Evolutionary conservation across 2,113 vertebrate species (phyloP).

Genomic region (Ammodytes dubius): DNA sequence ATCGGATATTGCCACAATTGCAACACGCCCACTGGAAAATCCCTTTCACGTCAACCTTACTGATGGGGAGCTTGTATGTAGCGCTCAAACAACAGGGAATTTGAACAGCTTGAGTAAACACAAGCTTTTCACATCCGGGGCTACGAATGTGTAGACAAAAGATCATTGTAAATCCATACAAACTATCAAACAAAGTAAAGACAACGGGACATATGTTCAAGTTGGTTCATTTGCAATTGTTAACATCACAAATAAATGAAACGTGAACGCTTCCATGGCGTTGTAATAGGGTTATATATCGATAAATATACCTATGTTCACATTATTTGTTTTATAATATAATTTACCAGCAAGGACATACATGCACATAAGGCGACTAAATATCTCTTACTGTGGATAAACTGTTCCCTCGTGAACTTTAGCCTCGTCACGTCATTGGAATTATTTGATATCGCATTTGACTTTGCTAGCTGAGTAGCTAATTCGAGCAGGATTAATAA

Average conservation of each 20-base stretch:
- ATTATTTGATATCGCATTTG: neutral
- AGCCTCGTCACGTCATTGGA: constrained; percentile 2
- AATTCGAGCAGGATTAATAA: constrained; percentile 9
- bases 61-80: too few species aligned
- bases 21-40: constrained; percentile 8
- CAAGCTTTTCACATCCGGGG: neutral
- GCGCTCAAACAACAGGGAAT: too few species aligned
- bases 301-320: neutral
- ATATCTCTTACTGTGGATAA: too few species aligned
- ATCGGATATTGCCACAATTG: neutral
- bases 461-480: constrained; percentile 30
- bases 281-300: neutral
- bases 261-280: neutral
- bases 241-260: too few species aligned
- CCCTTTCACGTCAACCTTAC: neutral
- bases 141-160: neutral
- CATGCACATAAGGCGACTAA: rapidly evolving
- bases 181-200: neutral
- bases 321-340: neutral
- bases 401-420: neutral
- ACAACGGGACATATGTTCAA: neutral
- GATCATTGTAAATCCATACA: neutral
- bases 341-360: neutral
- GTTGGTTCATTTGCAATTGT: neutral
- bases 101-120: neutral